Evolutionary conservation across 2,797 vertebrate species (phyloP).

Genomic region (Australoheros facetus): DNA sequence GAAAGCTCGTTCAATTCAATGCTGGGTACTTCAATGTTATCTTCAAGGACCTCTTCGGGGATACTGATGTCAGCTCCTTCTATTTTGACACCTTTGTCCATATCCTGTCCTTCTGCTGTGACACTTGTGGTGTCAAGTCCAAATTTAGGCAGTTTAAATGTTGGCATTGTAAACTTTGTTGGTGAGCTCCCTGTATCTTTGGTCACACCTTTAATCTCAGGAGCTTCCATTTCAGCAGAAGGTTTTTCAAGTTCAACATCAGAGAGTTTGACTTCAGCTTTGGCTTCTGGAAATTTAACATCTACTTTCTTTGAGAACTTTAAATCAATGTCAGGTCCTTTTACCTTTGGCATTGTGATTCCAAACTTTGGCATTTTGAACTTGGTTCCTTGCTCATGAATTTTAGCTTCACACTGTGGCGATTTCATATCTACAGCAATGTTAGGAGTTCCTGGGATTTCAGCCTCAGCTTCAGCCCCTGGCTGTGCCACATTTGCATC

Average conservation of each 20-base stretch:
- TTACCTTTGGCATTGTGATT: constrained; percentile 12
- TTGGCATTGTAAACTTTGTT: constrained; percentile 59
- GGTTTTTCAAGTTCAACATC: constrained; percentile 25
- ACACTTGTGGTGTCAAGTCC: constrained; percentile 2
- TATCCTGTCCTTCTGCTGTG: not conserved
- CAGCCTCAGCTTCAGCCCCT: not conserved
- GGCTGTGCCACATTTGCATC: constrained; percentile 18
- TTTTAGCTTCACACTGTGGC: constrained; percentile 12
- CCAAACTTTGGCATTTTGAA: constrained; percentile 59
- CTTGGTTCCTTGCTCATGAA: constrained; percentile 23
- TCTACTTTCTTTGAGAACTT: constrained; percentile 32
- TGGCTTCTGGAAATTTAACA: constrained; percentile 11
- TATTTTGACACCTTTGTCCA: constrained; percentile 9
- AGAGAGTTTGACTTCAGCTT: constrained; percentile 33
- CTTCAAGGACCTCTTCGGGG: no score
- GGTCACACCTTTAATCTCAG: no score
- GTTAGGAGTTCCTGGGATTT: constrained; percentile 13
- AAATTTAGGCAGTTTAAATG: constrained; percentile 50
- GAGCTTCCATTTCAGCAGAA: not conserved
- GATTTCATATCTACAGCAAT: not conserved
- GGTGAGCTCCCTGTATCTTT: not conserved
- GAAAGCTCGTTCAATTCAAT: not conserved
- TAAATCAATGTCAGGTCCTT: constrained; percentile 35
- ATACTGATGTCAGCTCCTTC: not conserved
- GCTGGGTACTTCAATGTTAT: not conserved